Evolutionary conservation across 2,113 vertebrate genomes (phyloP).

Genomic region (Limanda limanda): DNA sequence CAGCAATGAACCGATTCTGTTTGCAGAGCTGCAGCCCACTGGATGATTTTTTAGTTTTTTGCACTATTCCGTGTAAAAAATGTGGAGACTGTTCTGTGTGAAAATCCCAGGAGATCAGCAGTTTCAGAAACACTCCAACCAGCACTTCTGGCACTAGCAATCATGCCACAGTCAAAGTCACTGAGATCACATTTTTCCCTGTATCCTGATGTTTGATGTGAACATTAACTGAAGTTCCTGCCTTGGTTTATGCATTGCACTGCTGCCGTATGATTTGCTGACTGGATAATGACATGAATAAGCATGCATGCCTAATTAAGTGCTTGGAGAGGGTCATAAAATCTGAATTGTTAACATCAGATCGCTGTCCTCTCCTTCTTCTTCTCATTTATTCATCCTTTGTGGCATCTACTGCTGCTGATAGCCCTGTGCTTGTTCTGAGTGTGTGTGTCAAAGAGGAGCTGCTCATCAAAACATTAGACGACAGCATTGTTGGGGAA

Average conservation of each 20-base stretch:
- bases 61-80: background rate
- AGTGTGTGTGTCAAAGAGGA: background rate
- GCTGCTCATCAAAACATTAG: background rate
- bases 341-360: background rate
- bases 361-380: background rate
- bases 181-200: background rate
- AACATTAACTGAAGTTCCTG: background rate
- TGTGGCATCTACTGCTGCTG: background rate
- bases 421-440: background rate
- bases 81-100: background rate
- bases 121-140: background rate
- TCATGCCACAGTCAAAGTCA: background rate
- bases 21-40: background rate
- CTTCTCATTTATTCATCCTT: background rate
- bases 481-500: background rate
- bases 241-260: background rate
- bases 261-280: background rate
- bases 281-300: background rate
- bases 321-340: background rate
- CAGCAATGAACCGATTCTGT: background rate
- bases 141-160: background rate
- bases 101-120: background rate
- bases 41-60: background rate
- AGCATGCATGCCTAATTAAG: background rate
- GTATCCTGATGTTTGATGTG: background rate